phyloP scores from a whole-genome alignment of 1,140 invertebrate species.

The Phthorimaea operculella region DNA sequence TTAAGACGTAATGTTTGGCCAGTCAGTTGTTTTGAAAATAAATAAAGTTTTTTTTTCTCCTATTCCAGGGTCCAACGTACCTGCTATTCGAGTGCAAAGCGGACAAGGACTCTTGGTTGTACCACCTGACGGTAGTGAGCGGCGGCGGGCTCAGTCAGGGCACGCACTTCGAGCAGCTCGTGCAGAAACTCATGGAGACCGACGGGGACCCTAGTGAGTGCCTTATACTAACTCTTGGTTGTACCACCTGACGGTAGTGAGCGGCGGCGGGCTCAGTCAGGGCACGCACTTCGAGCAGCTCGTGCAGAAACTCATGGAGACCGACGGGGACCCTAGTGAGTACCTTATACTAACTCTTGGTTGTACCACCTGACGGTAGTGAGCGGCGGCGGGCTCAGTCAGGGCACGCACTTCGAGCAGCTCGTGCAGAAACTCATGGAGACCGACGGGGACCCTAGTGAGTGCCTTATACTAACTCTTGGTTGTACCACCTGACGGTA shows the following conservation, averaged over 20 bases:
- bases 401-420: constrained; percentile 95
- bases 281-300: constrained; percentile 96
- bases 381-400: constrained; percentile 88
- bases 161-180: constrained; percentile 94
- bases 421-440: constrained; percentile 95
- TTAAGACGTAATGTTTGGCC: too few species aligned
- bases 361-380: constrained; percentile 94
- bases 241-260: constrained; percentile 94
- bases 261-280: constrained; percentile 87
- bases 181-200: constrained; percentile 95
- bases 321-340: constrained; percentile 91
- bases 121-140: constrained; percentile 93
- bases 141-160: constrained; percentile 90
- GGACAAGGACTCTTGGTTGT: constrained; percentile 92
- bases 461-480: constrained; percentile 86
- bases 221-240: constrained; percentile 95
- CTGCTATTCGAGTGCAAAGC: constrained; percentile 90
- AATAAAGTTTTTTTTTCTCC: too few species aligned
- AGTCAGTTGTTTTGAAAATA: too few species aligned
- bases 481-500: constrained; percentile 94
- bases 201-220: constrained; percentile 92
- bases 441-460: constrained; percentile 92
- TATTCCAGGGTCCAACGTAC: constrained; percentile 85
- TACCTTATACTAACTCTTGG: constrained; percentile 90
- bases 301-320: constrained; percentile 94